Evolutionary conservation across 2,888 invertebrate species (phyloP).

Genomic region (Amaurobius ferox): DNA sequence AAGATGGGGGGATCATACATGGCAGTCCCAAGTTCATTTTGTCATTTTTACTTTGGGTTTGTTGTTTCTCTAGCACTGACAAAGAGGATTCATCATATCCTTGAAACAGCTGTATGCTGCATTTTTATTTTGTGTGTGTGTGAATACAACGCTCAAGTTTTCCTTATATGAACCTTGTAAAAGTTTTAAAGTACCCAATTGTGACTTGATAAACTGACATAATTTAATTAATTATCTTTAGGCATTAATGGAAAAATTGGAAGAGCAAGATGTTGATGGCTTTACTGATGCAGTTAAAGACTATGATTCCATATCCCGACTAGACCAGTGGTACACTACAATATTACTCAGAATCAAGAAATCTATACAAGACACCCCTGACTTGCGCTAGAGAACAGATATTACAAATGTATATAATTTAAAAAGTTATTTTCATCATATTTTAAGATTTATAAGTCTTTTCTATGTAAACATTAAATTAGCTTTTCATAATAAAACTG

Average conservation of each 20-base stretch:
- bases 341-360: constrained; percentile 97
- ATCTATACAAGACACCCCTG: constrained; percentile 65
- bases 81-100: too few relatives aligned
- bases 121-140: too few relatives aligned
- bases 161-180: too few relatives aligned
- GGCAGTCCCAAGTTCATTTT: too few relatives aligned
- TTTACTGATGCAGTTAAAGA: constrained; percentile 97
- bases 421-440: constrained; percentile 8
- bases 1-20: too few relatives aligned
- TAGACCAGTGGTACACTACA: constrained; percentile 98
- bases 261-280: constrained; percentile 95
- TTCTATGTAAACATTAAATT: background rate
- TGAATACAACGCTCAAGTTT: too few relatives aligned
- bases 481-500: background rate
- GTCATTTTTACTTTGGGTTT: too few relatives aligned
- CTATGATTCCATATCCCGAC: constrained; percentile 96
- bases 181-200: too few relatives aligned
- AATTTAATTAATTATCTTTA: too few relatives aligned
- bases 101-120: too few relatives aligned
- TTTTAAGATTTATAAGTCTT: background rate
- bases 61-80: too few relatives aligned
- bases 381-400: constrained; percentile 39
- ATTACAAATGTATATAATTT: constrained; percentile 4
- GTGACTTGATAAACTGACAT: too few relatives aligned
- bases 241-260: constrained; percentile 92